These are phyloP conservation scores for Cataglyphis livida DNA, from an alignment of 2,888 invertebrate species.

Conservation along the genomic window DNA sequence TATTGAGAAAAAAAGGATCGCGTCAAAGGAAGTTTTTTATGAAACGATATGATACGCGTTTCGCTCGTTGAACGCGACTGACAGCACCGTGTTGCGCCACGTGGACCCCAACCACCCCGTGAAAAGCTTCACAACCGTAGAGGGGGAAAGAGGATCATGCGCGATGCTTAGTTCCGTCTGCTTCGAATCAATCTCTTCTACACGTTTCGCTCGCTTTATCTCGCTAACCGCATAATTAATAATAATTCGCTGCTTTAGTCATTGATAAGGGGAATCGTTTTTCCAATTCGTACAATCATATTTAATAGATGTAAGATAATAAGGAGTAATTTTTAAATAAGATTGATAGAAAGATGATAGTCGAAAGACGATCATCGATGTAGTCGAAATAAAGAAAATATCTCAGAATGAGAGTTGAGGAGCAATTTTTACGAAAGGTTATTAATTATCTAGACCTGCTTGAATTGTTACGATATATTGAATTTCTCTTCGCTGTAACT, in stretches of 20 bases:
- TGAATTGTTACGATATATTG: conserved; percentile 78
- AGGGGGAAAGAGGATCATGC: conserved; percentile 70
- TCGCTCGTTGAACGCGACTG: conserved; percentile 83
- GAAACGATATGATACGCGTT: conserved; percentile 74
- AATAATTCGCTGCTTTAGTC: conserved; percentile 51
- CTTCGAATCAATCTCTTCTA: conserved; percentile 64
- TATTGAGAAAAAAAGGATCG: conserved; percentile 17
- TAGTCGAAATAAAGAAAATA: neutral
- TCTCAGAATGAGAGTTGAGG: conserved; percentile 20
- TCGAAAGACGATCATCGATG: neutral
- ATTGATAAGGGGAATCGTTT: neutral
- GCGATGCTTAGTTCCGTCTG: conserved; percentile 54
- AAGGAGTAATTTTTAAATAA: neutral
- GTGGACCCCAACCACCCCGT: conserved; percentile 80
- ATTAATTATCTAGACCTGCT: conserved; percentile 80
- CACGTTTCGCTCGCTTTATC: conserved; percentile 54
- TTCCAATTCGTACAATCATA: neutral
- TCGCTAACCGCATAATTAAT: conserved; percentile 68
- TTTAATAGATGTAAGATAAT: neutral
- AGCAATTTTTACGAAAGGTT: conserved; percentile 69
- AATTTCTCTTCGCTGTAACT: conserved; percentile 59
- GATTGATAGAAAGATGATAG: neutral
- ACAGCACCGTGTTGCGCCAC: conserved; percentile 83
- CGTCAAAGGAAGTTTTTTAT: conserved; percentile 31
- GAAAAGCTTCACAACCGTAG: conserved; percentile 56